phyloP scores from a whole-genome alignment of 1,140 invertebrate species.

The Heterodera carotae region DNA sequence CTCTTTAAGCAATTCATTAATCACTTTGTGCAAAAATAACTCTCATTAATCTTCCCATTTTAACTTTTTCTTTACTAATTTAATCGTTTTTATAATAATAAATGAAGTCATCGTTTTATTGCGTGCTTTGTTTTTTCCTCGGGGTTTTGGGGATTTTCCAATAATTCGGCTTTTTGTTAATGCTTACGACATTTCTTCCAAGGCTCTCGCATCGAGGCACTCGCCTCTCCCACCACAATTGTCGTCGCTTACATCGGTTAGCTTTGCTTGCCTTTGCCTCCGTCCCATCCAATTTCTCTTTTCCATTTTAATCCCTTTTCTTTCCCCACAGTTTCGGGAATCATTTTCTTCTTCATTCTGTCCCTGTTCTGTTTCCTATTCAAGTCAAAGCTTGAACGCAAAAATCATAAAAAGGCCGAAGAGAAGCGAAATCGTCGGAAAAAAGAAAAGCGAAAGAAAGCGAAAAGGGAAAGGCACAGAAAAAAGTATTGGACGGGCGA shows the following conservation, averaged over 20 bases:
- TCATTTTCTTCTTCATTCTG: slow-evolving; percentile 63
- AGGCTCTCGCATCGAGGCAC: neutral
- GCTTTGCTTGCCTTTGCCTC: neutral
- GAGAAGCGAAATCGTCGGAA: slow-evolving; percentile 4
- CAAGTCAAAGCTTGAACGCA: slow-evolving; percentile 62
- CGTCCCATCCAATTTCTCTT: neutral
- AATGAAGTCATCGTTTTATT: no score
- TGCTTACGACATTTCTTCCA: neutral
- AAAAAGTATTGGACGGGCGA: neutral
- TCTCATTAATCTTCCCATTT: no score
- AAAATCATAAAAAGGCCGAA: slow-evolving; percentile 39
- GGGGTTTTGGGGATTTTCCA: no score
- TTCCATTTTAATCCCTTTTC: neutral
- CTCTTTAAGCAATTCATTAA: no score
- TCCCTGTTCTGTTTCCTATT: slow-evolving; percentile 62
- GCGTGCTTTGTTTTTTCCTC: no score
- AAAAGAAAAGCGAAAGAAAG: slow-evolving; percentile 5
- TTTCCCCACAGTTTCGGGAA: slow-evolving; percentile 43
- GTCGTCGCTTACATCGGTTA: slow-evolving; percentile 55
- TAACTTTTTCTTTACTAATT: no score
- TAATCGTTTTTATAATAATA: no score
- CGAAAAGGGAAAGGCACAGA: neutral
- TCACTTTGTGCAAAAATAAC: no score
- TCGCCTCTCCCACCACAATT: slow-evolving; percentile 42
- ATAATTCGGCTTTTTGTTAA: neutral